These are phyloP conservation scores for Lophius piscatorius DNA, from an alignment of 2,113 vertebrate species.

Conservation along the genomic window DNA sequence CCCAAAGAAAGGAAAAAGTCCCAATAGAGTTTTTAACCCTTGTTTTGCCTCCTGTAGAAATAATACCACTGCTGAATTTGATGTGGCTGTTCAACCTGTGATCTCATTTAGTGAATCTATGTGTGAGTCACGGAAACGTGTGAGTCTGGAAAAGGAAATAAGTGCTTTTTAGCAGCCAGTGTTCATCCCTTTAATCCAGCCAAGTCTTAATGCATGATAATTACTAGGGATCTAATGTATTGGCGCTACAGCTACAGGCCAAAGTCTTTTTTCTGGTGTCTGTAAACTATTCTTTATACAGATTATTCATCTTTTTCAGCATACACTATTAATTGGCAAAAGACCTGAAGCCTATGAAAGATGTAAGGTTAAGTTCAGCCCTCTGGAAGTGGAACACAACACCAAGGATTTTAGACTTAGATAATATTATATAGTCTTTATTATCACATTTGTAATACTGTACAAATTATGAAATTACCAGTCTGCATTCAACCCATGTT, in stretches of 20 bases:
- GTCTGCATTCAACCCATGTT: no score
- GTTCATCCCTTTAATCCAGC: slow-evolving; percentile 62
- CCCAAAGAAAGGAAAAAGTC: slow-evolving; percentile 9
- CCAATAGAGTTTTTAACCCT: slow-evolving; percentile 4
- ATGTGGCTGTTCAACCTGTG: slow-evolving; percentile 14
- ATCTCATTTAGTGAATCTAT: slow-evolving; percentile 25
- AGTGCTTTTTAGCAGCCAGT: slow-evolving; percentile 41
- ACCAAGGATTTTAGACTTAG: no score
- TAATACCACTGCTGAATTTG: slow-evolving; percentile 3
- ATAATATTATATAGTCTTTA: no score
- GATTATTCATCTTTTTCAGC: slow-evolving; percentile 7
- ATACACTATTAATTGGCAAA: slow-evolving; percentile 12
- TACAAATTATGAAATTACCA: no score
- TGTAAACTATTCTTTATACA: slow-evolving; percentile 17
- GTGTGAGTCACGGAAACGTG: no score
- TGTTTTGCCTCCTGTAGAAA: slow-evolving; percentile 20
- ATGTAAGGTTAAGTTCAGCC: no score
- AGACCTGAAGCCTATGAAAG: no score
- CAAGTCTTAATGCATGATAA: slow-evolving; percentile 45
- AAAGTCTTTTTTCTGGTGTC: slow-evolving; percentile 19
- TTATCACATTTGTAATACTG: no score
- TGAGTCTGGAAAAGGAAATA: slow-evolving; percentile 45
- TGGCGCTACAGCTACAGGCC: slow-evolving; percentile 23
- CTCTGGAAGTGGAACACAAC: no score
- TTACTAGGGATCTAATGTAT: slow-evolving; percentile 58